Evolutionary conservation across 2,888 invertebrate genomes (phyloP).

Genomic region (Aethes cnicana): DNA sequence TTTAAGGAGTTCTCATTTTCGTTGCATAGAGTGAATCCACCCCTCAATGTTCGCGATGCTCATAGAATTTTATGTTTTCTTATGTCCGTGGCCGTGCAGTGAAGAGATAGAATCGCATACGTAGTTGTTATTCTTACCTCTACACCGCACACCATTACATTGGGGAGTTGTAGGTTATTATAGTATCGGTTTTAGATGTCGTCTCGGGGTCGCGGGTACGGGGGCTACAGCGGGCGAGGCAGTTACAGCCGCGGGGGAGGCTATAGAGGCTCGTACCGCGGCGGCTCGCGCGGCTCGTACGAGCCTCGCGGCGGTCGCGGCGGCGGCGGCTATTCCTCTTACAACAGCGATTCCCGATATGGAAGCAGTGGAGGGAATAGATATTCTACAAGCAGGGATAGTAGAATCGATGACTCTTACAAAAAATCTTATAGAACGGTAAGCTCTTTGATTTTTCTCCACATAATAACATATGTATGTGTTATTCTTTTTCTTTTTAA

Average conservation of each 20-base stretch:
- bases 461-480: no score
- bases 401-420: constrained; percentile 73
- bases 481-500: no score
- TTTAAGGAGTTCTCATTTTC: no score
- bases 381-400: constrained; percentile 64
- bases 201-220: constrained; percentile 72
- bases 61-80: no score
- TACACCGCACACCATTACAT: no score
- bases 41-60: no score
- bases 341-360: constrained; percentile 70
- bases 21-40: no score
- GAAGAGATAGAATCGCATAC: no score
- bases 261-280: constrained; percentile 70
- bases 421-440: constrained; percentile 77
- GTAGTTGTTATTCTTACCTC: no score
- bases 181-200: constrained; percentile 59
- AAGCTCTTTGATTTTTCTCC: constrained; percentile 44
- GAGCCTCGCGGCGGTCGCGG: constrained; percentile 70
- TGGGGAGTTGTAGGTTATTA: no score
- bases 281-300: constrained; percentile 64
- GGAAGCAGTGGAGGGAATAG: constrained; percentile 61
- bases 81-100: no score
- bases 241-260: constrained; percentile 58
- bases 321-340: constrained; percentile 66
- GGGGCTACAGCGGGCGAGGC: constrained; percentile 57